Evolutionary conservation across 2,888 invertebrate species (phyloP), one percentile per base, ranked within the genome.

Genomic region (Xestoiulus laeticollis): DNA sequence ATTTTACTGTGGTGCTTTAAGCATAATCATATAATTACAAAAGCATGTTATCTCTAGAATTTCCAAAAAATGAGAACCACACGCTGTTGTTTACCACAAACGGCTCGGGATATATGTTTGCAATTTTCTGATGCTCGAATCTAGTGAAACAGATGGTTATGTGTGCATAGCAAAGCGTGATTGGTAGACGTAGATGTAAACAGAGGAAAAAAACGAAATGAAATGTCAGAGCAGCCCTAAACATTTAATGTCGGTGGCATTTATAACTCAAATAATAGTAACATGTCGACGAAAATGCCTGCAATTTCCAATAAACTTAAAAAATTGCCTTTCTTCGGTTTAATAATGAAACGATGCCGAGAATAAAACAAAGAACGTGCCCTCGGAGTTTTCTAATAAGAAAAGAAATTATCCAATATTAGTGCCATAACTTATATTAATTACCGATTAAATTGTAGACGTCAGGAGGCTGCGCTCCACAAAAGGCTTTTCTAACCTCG

Each of bases 401-500:
- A 78, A 78, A 78, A 78, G 78, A 78, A 78, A 78, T 78, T 78
- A 78, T 78, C 78, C 78, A 85, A 85, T 85, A 85, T 38, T 38
- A 43, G 85, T 44, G 85, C 44, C 85, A 85, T 85, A 85, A 85
- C 85, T 85, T 78, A 78, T 85, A 85, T 38, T 85, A 85, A 85
- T 85, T 38, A 85, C 85, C 85, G 44, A 85, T 85, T 85, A 85
- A 85, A 78, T 78, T 30, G 78, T 78, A 78, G 78, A 78, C 78
- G 78, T 78, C 78, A 78, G 78, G 78, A 78, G 78, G 30, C 78
- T 30, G 30, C 30, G 78, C 78, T 26, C 30, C 30, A 30, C 78
- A 78, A 68, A 78, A 26, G 78, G 78, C 78, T 26, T 78, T 26
- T 26, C 22, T 84, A 38, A 32, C 84, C 33, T 32, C 38, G 83